Percentiles rank a stretch among this genome's conserved stretches.
Evolutionary conservation across 2,113 vertebrate species (phyloP).

Genomic region (Syngnathoides biaculeatus): DNA sequence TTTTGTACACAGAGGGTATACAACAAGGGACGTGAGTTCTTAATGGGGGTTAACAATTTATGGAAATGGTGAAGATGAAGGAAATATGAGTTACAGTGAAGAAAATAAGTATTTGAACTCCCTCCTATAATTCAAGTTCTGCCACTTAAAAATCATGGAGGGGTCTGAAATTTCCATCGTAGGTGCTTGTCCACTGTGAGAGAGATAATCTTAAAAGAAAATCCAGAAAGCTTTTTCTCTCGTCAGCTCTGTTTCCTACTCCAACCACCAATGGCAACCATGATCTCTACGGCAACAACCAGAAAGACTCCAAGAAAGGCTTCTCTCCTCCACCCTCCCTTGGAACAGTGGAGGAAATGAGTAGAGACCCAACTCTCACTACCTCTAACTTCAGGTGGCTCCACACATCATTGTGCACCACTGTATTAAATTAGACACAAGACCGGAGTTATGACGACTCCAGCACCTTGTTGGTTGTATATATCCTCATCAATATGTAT

Average conservation of each 20-base stretch:
- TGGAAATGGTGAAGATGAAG: slow-evolving; percentile 20
- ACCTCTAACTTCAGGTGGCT: slow-evolving; percentile 38
- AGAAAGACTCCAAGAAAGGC: slow-evolving; percentile 18
- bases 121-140: too few species aligned
- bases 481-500: neutral
- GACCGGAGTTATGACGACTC: slow-evolving; percentile 30
- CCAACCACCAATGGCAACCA: slow-evolving; percentile 22
- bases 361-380: slow-evolving; percentile 14
- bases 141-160: too few species aligned
- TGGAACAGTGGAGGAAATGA: slow-evolving; percentile 44
- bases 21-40: slow-evolving; percentile 6
- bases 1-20: slow-evolving; percentile 7
- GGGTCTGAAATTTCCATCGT: too few species aligned
- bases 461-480: neutral
- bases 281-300: slow-evolving; percentile 33
- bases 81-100: slow-evolving; percentile 12
- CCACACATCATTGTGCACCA: neutral
- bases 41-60: slow-evolving; percentile 18
- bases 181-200: too few species aligned
- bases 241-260: slow-evolving; percentile 18
- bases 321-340: slow-evolving; percentile 54
- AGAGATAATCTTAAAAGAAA: too few species aligned
- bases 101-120: too few species aligned
- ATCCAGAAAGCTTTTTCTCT: neutral
- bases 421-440: slow-evolving; percentile 19